Evolutionary conservation across 2,888 invertebrate species (phyloP), one percentile per base, ranked within the genome.

Genomic region (Acrobasis repandana): DNA sequence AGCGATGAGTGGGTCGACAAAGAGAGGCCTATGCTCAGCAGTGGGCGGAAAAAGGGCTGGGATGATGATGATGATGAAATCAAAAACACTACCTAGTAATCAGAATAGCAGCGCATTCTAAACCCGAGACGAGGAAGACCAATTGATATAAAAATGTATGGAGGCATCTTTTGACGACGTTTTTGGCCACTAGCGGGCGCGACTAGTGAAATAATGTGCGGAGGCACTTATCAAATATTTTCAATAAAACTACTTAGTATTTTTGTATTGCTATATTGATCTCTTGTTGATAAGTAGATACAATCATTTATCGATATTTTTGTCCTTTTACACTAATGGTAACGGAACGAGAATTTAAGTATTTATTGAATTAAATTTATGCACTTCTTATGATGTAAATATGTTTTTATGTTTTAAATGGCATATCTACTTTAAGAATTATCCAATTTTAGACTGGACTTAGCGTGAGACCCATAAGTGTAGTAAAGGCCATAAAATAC

Each of bases 221-320:
- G 28, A 28, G 28, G 28, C 28, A 28, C 28, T 28, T 43, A 43
- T 14, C 43, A 43, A 43, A n/a, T 14, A 47, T 54, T 43, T 34
- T 38, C 11, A 18, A 47, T 33, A 20, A 50, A 58, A 50, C 15
- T 58, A 50, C 36, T 58, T 49, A 58, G 38, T 65, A 65, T 65
- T 65, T 65, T 65, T 65, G 57, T 65, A 65, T 52, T 50, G 15
- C 58, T 56, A 57, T 58, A 57, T 61, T 65, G 65, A 63, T 62
- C 65, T 65, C 63, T 61, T 38, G 28, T 49, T 63, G 47, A 43
- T 9, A 46, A 49, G 46, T 54, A 60, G 33, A 20, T 38, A 3
- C 38, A 14, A 38, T 33, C 47, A 49, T 58, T 52, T 48, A 49
- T 51, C 20, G 3, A 54, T 54, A 54, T 54, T 54, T 38, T 54